These are phyloP conservation scores for Drosophila lowei DNA, from an alignment of 1,140 invertebrate genomes.

Conservation along the genomic window DNA sequence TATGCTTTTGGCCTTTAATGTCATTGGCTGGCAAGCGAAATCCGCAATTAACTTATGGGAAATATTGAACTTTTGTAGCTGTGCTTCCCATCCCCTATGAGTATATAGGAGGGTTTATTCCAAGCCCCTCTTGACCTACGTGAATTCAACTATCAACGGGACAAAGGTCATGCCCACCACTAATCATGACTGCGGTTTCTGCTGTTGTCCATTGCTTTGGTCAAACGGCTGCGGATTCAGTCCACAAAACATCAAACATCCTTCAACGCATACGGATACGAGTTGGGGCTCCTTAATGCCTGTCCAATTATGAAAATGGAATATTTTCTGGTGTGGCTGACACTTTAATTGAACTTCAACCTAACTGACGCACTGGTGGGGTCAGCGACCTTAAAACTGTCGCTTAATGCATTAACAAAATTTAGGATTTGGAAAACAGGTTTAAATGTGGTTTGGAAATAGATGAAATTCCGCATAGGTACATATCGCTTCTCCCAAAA, in stretches of 20 bases:
- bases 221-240: no score
- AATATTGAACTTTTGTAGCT: neutral
- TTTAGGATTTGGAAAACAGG: no score
- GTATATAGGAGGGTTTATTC: no score
- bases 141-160: no score
- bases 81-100: no score
- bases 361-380: no score
- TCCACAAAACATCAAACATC: neutral
- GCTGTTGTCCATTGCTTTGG: slow-evolving; percentile 27
- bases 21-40: slow-evolving; percentile 41
- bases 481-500: no score
- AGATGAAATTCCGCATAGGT: no score
- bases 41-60: slow-evolving; percentile 29
- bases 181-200: slow-evolving; percentile 67
- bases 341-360: slow-evolving; percentile 69
- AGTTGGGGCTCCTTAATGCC: slow-evolving; percentile 30
- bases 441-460: no score
- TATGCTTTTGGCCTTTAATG: slow-evolving; percentile 63
- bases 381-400: no score
- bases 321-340: slow-evolving; percentile 65
- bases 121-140: slow-evolving; percentile 6
- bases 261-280: neutral
- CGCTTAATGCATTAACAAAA: no score
- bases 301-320: slow-evolving; percentile 77
- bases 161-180: slow-evolving; percentile 72